Evolutionary conservation across 2,797 vertebrate genomes (phyloP).

Genomic region (Sebastes minor): DNA sequence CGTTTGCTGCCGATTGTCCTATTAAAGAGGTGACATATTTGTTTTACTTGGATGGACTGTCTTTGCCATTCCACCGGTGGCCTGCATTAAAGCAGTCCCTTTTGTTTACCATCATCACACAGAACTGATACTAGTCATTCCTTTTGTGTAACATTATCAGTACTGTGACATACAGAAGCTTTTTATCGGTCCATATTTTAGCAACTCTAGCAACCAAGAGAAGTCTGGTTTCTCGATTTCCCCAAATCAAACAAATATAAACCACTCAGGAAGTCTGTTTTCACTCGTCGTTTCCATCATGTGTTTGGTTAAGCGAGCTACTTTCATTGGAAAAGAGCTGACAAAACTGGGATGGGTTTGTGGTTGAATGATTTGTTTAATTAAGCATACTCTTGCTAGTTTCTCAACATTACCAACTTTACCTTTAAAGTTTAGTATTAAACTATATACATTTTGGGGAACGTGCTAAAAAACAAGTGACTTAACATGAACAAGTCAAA

Average conservation of each 20-base stretch:
- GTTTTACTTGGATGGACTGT: neutral
- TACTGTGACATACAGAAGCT: neutral
- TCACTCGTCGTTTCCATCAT: neutral
- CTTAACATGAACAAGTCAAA: neutral
- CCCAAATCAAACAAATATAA: neutral
- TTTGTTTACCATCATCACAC: conserved; percentile 2
- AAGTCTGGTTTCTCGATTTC: neutral
- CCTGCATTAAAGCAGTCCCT: conserved; percentile 1
- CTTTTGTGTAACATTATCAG: conserved; percentile 9
- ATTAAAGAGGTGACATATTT: conserved; percentile 12
- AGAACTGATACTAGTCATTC: neutral
- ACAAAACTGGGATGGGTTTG: too few species aligned
- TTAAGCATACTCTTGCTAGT: too few species aligned
- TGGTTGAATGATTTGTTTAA: too few species aligned
- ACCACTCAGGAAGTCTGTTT: neutral
- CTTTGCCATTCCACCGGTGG: conserved; percentile 12
- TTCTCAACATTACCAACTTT: too few species aligned
- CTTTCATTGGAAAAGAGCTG: too few species aligned
- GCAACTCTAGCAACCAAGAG: conserved; percentile 29
- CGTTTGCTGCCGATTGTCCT: neutral
- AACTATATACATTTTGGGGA: neutral
- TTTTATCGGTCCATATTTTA: conserved; percentile 26
- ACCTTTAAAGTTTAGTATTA: too few species aligned
- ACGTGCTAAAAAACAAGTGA: neutral
- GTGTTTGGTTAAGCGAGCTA: neutral